Evolutionary conservation across 1,140 invertebrate genomes (phyloP), one percentile per base, ranked within the genome.

Genomic region (Trinorchestia longiramus): DNA sequence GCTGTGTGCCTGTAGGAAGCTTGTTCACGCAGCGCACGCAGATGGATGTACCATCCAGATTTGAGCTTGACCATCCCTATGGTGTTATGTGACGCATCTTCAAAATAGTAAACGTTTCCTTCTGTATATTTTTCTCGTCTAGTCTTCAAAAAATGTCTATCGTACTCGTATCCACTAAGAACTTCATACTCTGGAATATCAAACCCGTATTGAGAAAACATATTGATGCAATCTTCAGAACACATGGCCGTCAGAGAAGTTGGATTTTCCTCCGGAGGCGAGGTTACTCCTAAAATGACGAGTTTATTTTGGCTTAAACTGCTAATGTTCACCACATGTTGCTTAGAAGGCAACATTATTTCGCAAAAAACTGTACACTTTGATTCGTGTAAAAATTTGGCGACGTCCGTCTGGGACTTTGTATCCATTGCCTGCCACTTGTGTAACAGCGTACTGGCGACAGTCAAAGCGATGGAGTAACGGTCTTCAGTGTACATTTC

Each of bases 21-120:
- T 40, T 94, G 92, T 47, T 94, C 92, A 47, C 92, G 6, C 92
- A 94, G 43, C 3, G 92, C 92, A 15, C 92, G 43, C 44, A 94
- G 41, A 36, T 94, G 92, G 43, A 94, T 40, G 44, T 94, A 94
- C 92, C 92, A 94, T 11, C 43, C 41, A 23, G 92, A 94, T 36
- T 94, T 94, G 6, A 94, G 92, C 40, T 94, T 94, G 3, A 94
- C 92, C 92, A 94, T 94, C 19, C 92, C 92, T 23, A 94, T 94
- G 4, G 92, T 94, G 44, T 94, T 94, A 28, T 94, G 36, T 4
- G 41, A 43, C 36, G 44, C 41, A 47, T 94, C 92, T 47, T 94
- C 92, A n/a, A 94, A 94, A n/a, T 94, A 94, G 44, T 94, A 94
- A 36, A 94, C 92, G 40, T 47, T 47, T 3, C 92, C 92, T 45